Evolutionary conservation across 1,140 invertebrate genomes (phyloP).

Genomic region (Tetramorium parvispinum): DNA sequence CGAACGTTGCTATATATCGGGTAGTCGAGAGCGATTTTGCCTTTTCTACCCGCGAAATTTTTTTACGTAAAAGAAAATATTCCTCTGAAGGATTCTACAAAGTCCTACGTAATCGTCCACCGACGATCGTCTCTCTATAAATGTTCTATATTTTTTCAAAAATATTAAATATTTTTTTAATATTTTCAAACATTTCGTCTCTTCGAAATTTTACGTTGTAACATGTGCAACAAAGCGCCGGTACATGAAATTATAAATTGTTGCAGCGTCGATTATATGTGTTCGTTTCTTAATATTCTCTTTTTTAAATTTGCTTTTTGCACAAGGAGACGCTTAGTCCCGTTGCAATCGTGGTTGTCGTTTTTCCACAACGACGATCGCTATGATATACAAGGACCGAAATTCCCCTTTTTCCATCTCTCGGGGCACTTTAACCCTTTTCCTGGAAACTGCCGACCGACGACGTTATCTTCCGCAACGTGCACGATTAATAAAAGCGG

Average conservation of each 20-base stretch:
- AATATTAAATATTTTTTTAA: background rate
- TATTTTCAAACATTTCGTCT: background rate
- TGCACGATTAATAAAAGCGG: constrained; percentile 68
- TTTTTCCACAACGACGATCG: constrained; percentile 33
- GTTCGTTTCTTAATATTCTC: background rate
- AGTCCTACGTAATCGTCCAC: too few species aligned
- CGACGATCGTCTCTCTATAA: background rate
- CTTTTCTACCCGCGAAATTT: background rate
- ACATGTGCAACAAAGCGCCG: background rate
- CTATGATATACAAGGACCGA: constrained; percentile 35
- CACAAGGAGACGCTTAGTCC: background rate
- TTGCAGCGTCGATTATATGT: constrained; percentile 4
- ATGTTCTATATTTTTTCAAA: background rate
- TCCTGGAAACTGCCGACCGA: constrained; percentile 47
- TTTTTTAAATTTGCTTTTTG: background rate
- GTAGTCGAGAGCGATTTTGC: constrained; percentile 19
- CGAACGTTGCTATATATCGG: constrained; percentile 42
- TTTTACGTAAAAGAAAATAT: constrained; percentile 21
- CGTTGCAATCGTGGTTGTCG: background rate
- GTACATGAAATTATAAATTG: background rate
- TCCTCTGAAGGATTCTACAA: too few species aligned
- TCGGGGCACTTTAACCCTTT: constrained; percentile 35
- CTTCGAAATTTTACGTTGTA: background rate
- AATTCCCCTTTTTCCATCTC: constrained; percentile 21
- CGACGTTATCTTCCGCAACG: constrained; percentile 66